Evolutionary conservation across 1,140 invertebrate species (phyloP).

Genomic region (Camponotus floridanus): DNA sequence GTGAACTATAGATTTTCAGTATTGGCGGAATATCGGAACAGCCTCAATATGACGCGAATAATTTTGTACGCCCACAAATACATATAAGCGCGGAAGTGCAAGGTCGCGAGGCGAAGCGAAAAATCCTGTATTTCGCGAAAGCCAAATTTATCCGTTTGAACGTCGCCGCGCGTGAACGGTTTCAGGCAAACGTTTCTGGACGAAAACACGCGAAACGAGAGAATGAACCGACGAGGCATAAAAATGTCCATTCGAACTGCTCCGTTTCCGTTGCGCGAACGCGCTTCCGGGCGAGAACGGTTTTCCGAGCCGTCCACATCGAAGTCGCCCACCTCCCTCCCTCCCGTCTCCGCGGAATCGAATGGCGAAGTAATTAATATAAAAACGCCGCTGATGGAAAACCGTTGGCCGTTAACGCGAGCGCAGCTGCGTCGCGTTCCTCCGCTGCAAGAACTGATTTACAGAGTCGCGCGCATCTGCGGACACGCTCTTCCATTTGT

Average conservation of each 20-base stretch:
- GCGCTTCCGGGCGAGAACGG: conserved; percentile 8
- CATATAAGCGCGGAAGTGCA: neutral
- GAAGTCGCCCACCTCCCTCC: neutral
- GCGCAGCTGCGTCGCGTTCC: conserved; percentile 29
- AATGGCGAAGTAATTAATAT: conserved; percentile 67
- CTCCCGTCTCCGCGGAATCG: conserved; percentile 12
- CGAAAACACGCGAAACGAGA: neutral
- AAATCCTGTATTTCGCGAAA: conserved; percentile 12
- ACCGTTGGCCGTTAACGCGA: conserved; percentile 13
- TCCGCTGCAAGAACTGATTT: conserved; percentile 58
- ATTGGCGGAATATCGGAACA: too few species aligned
- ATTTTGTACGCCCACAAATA: neutral
- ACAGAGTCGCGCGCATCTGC: conserved; percentile 50
- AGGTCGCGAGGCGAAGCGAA: neutral
- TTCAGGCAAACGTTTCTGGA: conserved; percentile 17
- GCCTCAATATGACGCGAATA: neutral
- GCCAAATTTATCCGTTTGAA: neutral
- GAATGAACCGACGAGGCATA: neutral
- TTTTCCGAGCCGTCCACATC: neutral
- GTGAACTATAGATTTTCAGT: too few species aligned
- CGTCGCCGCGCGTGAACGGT: neutral
- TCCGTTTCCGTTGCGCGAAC: conserved; percentile 30
- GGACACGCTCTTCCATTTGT: conserved; percentile 36
- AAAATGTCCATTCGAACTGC: conserved; percentile 20
- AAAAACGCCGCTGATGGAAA: conserved; percentile 47